Evolutionary conservation across 2,888 invertebrate species (phyloP).

Genomic region (Limnephilus lunatus): DNA sequence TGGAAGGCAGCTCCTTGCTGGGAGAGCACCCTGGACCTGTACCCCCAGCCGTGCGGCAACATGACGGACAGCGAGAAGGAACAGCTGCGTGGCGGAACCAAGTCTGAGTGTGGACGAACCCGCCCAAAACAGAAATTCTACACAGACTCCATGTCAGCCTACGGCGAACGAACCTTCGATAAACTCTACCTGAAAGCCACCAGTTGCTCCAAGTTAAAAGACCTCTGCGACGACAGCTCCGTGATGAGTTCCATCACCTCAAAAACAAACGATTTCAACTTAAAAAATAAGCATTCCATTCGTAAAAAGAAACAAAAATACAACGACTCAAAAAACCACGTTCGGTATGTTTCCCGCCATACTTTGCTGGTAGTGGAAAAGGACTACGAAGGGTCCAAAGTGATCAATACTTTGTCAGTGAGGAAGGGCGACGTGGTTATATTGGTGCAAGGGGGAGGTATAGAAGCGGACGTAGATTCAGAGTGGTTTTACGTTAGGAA

Average conservation of each 20-base stretch:
- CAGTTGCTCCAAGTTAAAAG: slow-evolving; percentile 69
- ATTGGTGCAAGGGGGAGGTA: slow-evolving; percentile 75
- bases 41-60: slow-evolving; percentile 88
- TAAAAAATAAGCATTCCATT: slow-evolving; percentile 54
- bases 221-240: slow-evolving; percentile 56
- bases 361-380: slow-evolving; percentile 84
- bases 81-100: slow-evolving; percentile 79
- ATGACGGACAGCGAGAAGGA: slow-evolving; percentile 89
- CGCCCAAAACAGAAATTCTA: slow-evolving; percentile 69
- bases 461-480: slow-evolving; percentile 76
- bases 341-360: slow-evolving; percentile 76
- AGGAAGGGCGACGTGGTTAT: slow-evolving; percentile 86
- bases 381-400: slow-evolving; percentile 79
- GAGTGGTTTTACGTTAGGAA: slow-evolving; percentile 89
- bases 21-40: slow-evolving; percentile 89
- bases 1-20: slow-evolving; percentile 84
- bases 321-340: slow-evolving; percentile 68
- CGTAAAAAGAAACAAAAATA: slow-evolving; percentile 66
- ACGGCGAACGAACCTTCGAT: slow-evolving; percentile 86
- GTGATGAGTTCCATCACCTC: slow-evolving; percentile 48
- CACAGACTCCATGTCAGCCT: slow-evolving; percentile 72
- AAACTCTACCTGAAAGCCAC: slow-evolving; percentile 81
- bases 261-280: slow-evolving; percentile 57
- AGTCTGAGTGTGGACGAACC: slow-evolving; percentile 83
- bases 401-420: slow-evolving; percentile 81